Base-by-base conservation (phyloP, 2,888 invertebrate species). In the Hypselothyrea guttata region DNA sequence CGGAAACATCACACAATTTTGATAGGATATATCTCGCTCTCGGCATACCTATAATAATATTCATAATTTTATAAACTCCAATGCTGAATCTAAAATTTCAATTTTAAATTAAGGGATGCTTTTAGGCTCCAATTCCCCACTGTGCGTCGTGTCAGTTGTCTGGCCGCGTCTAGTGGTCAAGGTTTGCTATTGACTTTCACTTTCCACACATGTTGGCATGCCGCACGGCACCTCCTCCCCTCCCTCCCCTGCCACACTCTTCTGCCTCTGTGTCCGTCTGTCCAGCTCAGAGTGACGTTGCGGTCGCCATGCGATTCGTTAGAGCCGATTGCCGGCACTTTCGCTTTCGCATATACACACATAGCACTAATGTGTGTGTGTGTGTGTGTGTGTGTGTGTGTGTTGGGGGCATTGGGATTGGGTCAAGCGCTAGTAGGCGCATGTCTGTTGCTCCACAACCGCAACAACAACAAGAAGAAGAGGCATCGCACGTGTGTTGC, bases 171-270 rank as follows among this genome's bases (percentile, higher is more conserved):
- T 72, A 84, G 81, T 89, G 89, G 89, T 89, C 89, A 89, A 89
- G 89, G 89, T 89, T 89, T 78, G 57, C 76, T 78, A 85, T 86
- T 87, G 87, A 88, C 88, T 88, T 88, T 88, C 88, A 87, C 87
- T 88, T 87, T 88, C 54, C 84, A 72, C 69, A 22, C 22, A 22
- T 84, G 83, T 77, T 71, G 63, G 62, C 55, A n/a, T n/a, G n/a
- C 56, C 48, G 44, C 34, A 7, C 28, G 12, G 62, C 38, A 37
- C n/a, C 22, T 22, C 3, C 22, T 22, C 3, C 22, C 22, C 22
- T 4, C 22, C 22, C 22, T 5, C 22, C 22, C 5, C 22, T 22
- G 3, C 2, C 22, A 22, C 3, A 4, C 22, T 5, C 22, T 5
- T 22, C 22, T 30, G 34, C 45, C 31, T 33, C 12, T 7, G 27